A percentile compares a stretch with the other conserved stretches of the same genome.
phyloP scores from a whole-genome alignment of 1,140 invertebrate genomes.

The Sycobia sp. region DNA sequence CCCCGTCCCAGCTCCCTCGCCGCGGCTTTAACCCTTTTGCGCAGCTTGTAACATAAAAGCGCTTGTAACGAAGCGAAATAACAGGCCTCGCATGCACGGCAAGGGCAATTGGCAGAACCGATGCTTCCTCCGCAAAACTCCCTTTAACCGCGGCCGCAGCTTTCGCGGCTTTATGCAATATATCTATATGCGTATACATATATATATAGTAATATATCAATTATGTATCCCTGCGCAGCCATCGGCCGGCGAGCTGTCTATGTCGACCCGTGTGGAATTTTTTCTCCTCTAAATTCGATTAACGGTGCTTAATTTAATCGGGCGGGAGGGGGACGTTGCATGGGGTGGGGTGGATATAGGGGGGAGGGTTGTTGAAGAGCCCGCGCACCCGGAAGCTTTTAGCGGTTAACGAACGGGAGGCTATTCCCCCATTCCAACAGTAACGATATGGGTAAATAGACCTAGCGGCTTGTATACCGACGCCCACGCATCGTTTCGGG shows the following conservation, averaged over 20 bases:
- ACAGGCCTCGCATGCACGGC: no score
- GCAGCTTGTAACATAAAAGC: conserved; percentile 14
- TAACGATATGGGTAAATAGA: conserved; percentile 4
- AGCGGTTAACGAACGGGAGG: conserved; percentile 1
- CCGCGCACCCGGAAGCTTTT: not conserved
- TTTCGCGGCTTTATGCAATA: not conserved
- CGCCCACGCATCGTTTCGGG: not conserved
- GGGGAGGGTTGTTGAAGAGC: no score
- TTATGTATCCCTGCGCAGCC: conserved; percentile 8
- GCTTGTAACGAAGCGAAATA: conserved; percentile 18
- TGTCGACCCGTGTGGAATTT: conserved; percentile 7
- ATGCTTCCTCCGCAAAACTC: no score
- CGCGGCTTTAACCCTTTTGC: no score
- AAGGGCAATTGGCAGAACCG: no score
- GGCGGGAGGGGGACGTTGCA: not conserved
- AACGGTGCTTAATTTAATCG: conserved; percentile 6
- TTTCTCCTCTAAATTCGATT: conserved; percentile 13
- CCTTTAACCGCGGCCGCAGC: no score
- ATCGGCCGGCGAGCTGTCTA: no score
- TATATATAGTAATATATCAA: no score
- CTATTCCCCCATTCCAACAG: not conserved
- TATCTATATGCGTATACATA: no score
- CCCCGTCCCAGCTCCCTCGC: no score
- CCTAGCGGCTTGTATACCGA: not conserved
- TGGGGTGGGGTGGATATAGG: not conserved